A percentile compares a stretch with the other conserved stretches of the same genome.
Conservation (phyloP, 30 jellyfish, hydroid and myxozoan species). For the Mastigias papua region DNA sequence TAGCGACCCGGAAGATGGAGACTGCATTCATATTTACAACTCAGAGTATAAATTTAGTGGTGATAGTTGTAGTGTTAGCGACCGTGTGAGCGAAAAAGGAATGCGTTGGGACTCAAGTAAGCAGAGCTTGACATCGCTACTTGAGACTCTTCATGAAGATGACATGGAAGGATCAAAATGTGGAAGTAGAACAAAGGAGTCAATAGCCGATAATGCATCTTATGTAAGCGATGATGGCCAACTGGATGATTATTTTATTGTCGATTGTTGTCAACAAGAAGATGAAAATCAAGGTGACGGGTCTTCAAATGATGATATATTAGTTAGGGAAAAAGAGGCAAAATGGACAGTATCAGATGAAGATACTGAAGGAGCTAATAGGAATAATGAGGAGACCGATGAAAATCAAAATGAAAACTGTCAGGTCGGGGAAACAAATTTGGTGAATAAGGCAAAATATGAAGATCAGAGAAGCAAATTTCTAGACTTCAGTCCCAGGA, state of each 20-base stretch:
- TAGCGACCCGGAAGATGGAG: constrained; percentile 33
- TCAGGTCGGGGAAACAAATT: too few species aligned
- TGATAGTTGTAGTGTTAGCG: not conserved
- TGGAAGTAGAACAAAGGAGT: not conserved
- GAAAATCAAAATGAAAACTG: too few species aligned
- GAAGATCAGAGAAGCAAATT: too few species aligned
- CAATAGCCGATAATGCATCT: not conserved
- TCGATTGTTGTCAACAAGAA: not conserved
- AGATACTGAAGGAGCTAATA: too few species aligned
- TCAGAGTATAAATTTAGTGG: constrained; percentile 27
- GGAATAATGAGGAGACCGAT: too few species aligned
- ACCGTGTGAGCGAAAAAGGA: not conserved
- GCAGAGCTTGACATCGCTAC: constrained; percentile 41
- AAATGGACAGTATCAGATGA: too few species aligned
- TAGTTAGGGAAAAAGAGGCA: too few species aligned
- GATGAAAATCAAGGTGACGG: not conserved
- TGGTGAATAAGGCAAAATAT: too few species aligned
- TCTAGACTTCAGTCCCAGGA: too few species aligned
- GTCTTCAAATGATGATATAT: not conserved
- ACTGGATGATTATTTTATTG: not conserved
- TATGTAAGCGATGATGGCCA: not conserved
- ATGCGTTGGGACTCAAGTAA: constrained; percentile 20
- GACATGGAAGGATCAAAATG: not conserved
- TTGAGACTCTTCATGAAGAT: constrained; percentile 32
- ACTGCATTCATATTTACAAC: constrained; percentile 21